Evolutionary conservation across 2,888 invertebrate species (phyloP).

Genomic region (Parnassius apollo): DNA sequence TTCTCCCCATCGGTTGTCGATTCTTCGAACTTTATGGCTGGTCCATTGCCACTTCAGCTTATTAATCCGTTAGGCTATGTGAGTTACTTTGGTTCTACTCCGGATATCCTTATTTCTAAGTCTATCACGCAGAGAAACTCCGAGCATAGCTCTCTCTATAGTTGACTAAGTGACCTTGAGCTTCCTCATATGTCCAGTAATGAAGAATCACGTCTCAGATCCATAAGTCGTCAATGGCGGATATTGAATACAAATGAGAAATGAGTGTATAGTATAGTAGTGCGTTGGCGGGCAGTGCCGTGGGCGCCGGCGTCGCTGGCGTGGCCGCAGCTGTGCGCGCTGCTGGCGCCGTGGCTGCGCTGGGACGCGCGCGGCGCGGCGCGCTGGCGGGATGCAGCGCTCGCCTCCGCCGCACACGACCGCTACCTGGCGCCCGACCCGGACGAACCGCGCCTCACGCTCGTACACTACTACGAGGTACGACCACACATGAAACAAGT

Average conservation of each 20-base stretch:
- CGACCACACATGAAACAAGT: background rate
- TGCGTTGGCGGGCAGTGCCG: conserved; percentile 68
- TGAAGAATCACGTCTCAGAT: too few relatives aligned
- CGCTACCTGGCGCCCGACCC: conserved; percentile 80
- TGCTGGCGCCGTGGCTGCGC: conserved; percentile 84
- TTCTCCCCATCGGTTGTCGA: too few relatives aligned
- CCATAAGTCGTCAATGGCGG: too few relatives aligned
- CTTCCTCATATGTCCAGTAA: too few relatives aligned
- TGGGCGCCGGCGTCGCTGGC: conserved; percentile 87
- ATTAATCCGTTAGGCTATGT: too few relatives aligned
- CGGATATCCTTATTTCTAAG: too few relatives aligned
- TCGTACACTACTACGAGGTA: conserved; percentile 84
- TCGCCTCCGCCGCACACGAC: conserved; percentile 82
- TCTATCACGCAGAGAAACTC: too few relatives aligned
- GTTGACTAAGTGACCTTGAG: too few relatives aligned
- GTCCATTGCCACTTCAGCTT: too few relatives aligned
- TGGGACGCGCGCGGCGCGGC: conserved; percentile 84
- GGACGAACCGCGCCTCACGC: conserved; percentile 62
- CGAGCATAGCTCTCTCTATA: too few relatives aligned
- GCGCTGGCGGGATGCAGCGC: conserved; percentile 83
- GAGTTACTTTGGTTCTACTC: too few relatives aligned
- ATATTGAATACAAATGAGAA: background rate
- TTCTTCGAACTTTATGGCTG: too few relatives aligned
- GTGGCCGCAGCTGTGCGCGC: conserved; percentile 84
- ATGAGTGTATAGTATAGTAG: background rate